These are phyloP conservation scores for Cnemophilus loriae DNA, from an alignment of 2,113 vertebrate genomes.

Conservation along the genomic window DNA sequence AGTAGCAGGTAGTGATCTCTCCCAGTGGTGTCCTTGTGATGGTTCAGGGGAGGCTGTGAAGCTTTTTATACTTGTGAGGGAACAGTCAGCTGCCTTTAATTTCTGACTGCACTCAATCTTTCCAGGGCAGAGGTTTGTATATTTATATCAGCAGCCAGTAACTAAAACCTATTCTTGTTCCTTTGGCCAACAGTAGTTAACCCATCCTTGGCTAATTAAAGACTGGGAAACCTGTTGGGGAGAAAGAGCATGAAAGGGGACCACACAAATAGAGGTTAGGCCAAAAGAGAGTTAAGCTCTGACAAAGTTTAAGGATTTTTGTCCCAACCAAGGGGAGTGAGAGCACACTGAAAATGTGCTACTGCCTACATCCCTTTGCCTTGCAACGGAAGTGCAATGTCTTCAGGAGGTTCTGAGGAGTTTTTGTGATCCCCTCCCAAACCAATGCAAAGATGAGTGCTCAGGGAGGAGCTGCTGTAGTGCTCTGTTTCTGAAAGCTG, in stretches of 20 bases:
- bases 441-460: accelerated
- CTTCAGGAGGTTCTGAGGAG: not conserved
- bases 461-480: not conserved
- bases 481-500: not conserved
- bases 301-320: not conserved
- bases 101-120: not conserved
- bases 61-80: not conserved
- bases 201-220: not conserved
- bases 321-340: not conserved
- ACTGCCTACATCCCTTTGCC: not conserved
- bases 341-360: not conserved
- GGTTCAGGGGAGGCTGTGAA: not conserved
- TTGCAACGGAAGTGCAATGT: not conserved
- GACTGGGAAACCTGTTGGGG: accelerated
- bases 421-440: not conserved
- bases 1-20: not conserved
- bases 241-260: not conserved
- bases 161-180: not conserved
- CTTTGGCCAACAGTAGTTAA: not conserved
- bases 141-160: not conserved
- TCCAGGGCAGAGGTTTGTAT: not conserved
- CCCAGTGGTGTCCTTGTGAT: constrained; percentile 4
- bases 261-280: not conserved
- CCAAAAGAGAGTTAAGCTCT: not conserved
- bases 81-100: constrained; percentile 27